Evolutionary conservation across 2,113 vertebrate species (phyloP).

Genomic region (Uria lomvia): DNA sequence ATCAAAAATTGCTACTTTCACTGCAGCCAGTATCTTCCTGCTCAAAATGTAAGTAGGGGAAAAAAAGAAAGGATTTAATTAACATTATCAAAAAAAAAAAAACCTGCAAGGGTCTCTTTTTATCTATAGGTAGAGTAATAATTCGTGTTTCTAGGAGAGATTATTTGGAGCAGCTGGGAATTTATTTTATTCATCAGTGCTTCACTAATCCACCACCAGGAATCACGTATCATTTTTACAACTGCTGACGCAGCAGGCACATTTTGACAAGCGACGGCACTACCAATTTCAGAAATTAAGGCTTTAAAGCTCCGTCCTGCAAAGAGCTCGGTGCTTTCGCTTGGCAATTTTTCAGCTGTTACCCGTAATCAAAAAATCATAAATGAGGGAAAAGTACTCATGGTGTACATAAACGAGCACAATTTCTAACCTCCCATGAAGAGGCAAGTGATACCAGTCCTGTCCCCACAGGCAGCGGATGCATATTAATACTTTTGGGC

Average conservation of each 20-base stretch:
- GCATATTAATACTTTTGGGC: not conserved
- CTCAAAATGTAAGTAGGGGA: not conserved
- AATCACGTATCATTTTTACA: not conserved
- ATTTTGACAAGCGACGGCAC: not conserved
- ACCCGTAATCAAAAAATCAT: not conserved
- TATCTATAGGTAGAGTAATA: not conserved
- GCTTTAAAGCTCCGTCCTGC: not conserved
- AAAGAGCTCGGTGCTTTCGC: not conserved
- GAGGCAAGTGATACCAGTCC: not conserved
- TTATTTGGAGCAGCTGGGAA: not conserved
- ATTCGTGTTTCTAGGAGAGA: not conserved
- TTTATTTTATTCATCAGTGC: not conserved
- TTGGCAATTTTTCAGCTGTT: conserved; percentile 22
- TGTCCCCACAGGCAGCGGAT: not conserved
- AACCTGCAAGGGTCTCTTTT: not conserved
- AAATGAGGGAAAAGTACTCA: not conserved
- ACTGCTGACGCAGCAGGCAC: not conserved
- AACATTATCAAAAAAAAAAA: not conserved
- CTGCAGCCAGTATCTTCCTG: not conserved
- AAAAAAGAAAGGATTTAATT: not conserved
- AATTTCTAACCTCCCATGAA: not conserved
- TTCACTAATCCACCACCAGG: not conserved
- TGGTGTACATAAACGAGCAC: not conserved
- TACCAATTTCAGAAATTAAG: not conserved
- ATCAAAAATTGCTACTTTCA: not conserved